These are phyloP conservation scores for Myoxocephalus aenaeus DNA, from an alignment of 2,797 vertebrate genomes.

Conservation along the genomic window DNA sequence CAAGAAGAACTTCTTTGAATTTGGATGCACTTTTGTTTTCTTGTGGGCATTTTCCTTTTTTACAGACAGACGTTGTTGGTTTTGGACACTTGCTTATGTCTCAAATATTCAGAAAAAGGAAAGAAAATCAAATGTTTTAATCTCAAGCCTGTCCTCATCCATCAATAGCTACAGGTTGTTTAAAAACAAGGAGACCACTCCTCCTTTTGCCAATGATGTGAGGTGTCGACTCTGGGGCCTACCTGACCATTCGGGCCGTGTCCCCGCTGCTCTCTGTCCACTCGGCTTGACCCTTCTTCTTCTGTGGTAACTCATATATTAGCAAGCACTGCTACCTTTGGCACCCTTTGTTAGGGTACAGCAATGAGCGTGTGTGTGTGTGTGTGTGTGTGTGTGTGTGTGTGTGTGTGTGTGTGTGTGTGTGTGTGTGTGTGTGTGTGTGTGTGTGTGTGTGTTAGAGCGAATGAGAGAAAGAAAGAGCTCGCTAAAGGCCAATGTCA, in stretches of 20 bases:
- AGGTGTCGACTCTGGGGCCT: constrained; percentile 58
- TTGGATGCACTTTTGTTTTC: neutral
- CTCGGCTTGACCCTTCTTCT: constrained; percentile 47
- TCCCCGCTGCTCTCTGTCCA: constrained; percentile 40
- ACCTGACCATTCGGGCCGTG: constrained; percentile 24
- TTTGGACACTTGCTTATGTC: neutral
- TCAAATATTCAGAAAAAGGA: neutral
- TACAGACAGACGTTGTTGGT: neutral
- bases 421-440: constrained; percentile 8
- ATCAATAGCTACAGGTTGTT: neutral
- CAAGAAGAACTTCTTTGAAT: neutral
- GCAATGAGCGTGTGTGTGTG: constrained; percentile 30
- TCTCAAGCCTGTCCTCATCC: neutral
- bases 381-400: constrained; percentile 16
- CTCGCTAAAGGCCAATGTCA: constrained; percentile 75
- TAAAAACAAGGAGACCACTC: constrained; percentile 7
- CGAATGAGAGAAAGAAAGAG: constrained; percentile 36
- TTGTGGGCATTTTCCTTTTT: neutral
- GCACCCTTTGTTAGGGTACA: constrained; percentile 58
- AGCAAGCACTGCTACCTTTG: constrained; percentile 33
- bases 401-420: constrained; percentile 16
- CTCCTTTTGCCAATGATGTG: constrained; percentile 47
- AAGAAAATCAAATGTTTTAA: neutral
- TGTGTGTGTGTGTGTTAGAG: constrained; percentile 20
- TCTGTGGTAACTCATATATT: constrained; percentile 55